phyloP scores from a whole-genome alignment of 1,140 invertebrate species.

The Sesamia nonagrioides region DNA sequence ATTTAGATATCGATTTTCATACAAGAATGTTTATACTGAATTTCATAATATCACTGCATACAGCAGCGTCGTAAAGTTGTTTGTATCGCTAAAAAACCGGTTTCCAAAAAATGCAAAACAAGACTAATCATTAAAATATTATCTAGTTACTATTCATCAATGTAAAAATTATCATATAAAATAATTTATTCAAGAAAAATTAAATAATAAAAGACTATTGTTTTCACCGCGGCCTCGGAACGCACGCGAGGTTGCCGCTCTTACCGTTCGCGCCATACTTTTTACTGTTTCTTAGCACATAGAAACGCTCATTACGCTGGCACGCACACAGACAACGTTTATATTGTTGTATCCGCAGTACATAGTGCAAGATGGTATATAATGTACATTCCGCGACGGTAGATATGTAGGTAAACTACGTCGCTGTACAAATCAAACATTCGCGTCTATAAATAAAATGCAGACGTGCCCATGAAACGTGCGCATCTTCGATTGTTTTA shows the following conservation, averaged over 20 bases:
- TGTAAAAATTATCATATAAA: constrained; percentile 38
- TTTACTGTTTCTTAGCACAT: constrained; percentile 87
- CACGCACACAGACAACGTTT: constrained; percentile 78
- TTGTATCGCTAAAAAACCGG: constrained; percentile 1
- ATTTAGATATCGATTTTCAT: constrained; percentile 28
- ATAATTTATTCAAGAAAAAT: constrained; percentile 67
- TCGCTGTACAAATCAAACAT: constrained; percentile 80
- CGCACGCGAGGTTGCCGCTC: constrained; percentile 81
- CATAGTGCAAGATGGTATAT: constrained; percentile 76
- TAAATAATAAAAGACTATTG: constrained; percentile 80
- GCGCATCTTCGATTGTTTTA: constrained; percentile 50
- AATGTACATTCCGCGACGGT: constrained; percentile 77
- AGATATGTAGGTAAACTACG: constrained; percentile 83
- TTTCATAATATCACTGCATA: constrained; percentile 29
- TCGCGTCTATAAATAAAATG: constrained; percentile 80
- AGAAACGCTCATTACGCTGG: constrained; percentile 81
- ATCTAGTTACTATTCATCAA: neutral
- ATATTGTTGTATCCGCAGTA: constrained; percentile 79
- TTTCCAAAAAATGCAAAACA: neutral
- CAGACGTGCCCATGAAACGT: constrained; percentile 78
- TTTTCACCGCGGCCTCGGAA: constrained; percentile 79
- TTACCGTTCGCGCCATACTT: constrained; percentile 84
- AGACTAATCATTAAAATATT: constrained; percentile 15
- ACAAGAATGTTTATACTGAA: constrained; percentile 41
- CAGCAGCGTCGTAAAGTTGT: neutral